Evolutionary conservation across 2,888 invertebrate species (phyloP), one percentile per base, ranked within the genome.

Genomic region (Chrysodeixis includens): DNA sequence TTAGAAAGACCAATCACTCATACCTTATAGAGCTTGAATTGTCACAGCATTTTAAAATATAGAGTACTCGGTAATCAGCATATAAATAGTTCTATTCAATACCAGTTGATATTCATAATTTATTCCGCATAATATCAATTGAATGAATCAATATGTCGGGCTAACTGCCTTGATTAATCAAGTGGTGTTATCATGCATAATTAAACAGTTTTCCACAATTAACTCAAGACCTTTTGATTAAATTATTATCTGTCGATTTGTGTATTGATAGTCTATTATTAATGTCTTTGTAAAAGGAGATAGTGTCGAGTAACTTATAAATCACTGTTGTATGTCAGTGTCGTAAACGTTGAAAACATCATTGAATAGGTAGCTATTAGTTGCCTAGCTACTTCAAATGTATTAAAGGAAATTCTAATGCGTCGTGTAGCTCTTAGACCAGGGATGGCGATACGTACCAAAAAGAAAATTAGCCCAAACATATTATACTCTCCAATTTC

Each of bases 191-290:
- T 73, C 61, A 14, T 56, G 57, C 7, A 59, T 75, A 75, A 59
- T 70, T 70, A 44, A 75, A 61, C 32, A 58, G 61, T 75, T 73
- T 73, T 80, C 56, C 61, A 75, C 32, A 8, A 64, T 56, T 46
- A 46, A 16, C 30, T 16, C 30, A 20, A 26, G 32, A 26, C 26
- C 51, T 63, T 63, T 54, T 57, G 52, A 63, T 57, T 62, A 56
- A 68, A 51, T n/a, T 16, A 53, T 18, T 18, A 54, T n/a, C n/a
- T 35, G 57, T 52, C 46, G 60, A 74, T 72, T 63, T 70, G 44
- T 54, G 60, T 9, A 32, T 32, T 35, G 18, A 49, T 70, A 56
- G 52, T 60, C 35, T 60, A 16, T 40, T 49, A 44, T 73, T 14
- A 32, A 32, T 20, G 49, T 35, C 8, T 26, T 16, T 9, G 20